A percentile compares a stretch with the other conserved stretches of the same genome.
Conservation (phyloP, 2,113 vertebrate genomes). For the Chaenocephalus aceratus region DNA sequence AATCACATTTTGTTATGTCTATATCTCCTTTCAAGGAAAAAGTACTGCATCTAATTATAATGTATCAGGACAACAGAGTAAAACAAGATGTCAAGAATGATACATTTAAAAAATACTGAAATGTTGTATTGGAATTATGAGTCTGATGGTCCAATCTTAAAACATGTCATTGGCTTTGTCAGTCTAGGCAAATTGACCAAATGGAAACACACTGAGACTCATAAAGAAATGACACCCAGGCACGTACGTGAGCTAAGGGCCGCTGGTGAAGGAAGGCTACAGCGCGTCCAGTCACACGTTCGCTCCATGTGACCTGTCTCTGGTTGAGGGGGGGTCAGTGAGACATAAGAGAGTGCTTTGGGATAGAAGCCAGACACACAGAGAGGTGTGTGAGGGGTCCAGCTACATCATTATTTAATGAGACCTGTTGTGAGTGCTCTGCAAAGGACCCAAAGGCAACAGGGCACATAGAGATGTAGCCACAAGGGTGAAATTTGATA, state of each 20-base stretch:
- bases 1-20: too few relatives aligned
- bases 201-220: neutral
- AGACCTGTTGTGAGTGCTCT: constrained; percentile 64
- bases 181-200: neutral
- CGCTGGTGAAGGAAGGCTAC: neutral
- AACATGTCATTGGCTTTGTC: neutral
- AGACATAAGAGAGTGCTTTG: constrained; percentile 55
- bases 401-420: constrained; percentile 76
- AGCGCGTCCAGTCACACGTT: constrained; percentile 62
- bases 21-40: too few relatives aligned
- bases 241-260: neutral
- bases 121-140: too few relatives aligned
- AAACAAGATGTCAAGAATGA: too few relatives aligned
- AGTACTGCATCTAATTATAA: too few relatives aligned
- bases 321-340: constrained; percentile 39
- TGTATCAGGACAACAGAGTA: too few relatives aligned
- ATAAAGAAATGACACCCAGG: neutral
- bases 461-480: constrained; percentile 24
- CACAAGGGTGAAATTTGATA: constrained; percentile 51
- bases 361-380: constrained; percentile 55
- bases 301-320: constrained; percentile 61
- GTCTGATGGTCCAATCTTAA: too few relatives aligned
- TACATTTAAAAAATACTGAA: too few relatives aligned
- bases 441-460: constrained; percentile 33
- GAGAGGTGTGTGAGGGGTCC: constrained; percentile 59